phyloP scores from a whole-genome alignment of 2,888 invertebrate species.

The Meta bourneti region DNA sequence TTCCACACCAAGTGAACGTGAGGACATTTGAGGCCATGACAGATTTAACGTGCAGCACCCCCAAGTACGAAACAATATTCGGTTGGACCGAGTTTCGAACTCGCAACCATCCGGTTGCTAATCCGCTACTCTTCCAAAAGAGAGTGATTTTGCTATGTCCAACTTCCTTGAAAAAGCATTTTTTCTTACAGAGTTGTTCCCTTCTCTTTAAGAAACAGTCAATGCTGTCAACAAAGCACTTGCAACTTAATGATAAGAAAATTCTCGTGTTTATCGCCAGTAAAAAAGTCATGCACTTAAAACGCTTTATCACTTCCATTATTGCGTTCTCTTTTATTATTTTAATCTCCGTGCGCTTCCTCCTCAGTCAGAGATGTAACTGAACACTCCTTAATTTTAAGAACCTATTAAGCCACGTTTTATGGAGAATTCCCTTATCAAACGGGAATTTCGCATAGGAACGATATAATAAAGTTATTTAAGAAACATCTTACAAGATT shows the following conservation, averaged over 20 bases:
- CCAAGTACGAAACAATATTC: no score
- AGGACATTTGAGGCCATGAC: no score
- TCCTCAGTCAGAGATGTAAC: neutral
- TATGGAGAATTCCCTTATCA: neutral
- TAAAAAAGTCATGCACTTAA: slow-evolving; percentile 33
- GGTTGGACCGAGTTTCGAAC: no score
- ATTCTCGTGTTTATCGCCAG: slow-evolving; percentile 30
- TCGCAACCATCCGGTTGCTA: no score
- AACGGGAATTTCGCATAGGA: neutral
- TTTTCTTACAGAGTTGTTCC: neutral
- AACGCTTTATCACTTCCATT: slow-evolving; percentile 44
- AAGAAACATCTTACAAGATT: neutral
- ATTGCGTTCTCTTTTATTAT: slow-evolving; percentile 21
- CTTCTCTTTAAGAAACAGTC: slow-evolving; percentile 1
- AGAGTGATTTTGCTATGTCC: neutral
- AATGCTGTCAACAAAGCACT: slow-evolving; percentile 14
- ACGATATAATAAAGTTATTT: neutral
- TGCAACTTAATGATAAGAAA: slow-evolving; percentile 9
- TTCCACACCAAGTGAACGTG: no score
- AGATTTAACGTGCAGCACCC: no score
- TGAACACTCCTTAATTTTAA: neutral
- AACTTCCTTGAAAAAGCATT: neutral
- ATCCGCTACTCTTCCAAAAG: neutral
- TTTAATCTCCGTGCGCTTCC: neutral
- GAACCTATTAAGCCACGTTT: neutral